Base-by-base conservation (phyloP, 1,140 invertebrate species). In the Cylas formicarius region DNA sequence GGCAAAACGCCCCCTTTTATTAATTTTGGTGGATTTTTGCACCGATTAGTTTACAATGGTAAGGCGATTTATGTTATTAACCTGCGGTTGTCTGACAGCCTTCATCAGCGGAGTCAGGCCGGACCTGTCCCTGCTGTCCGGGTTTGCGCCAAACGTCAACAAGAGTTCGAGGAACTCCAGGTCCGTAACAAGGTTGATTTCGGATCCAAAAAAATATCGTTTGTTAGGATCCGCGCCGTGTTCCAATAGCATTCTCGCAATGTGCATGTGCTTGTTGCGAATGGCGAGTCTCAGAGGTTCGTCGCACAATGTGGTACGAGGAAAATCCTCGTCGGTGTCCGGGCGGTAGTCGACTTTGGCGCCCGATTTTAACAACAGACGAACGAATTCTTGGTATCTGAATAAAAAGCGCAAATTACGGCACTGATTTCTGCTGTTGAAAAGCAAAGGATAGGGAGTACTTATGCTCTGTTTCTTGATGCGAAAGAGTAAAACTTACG, bases 21-120 rank as follows among this genome's bases (percentile, higher is more conserved):
- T n/a, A n/a, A n/a, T n/a, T n/a, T n/a, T n/a, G n/a, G n/a, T n/a
- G n/a, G n/a, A n/a, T n/a, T n/a, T n/a, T n/a, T n/a, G n/a, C n/a
- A n/a, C n/a, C n/a, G n/a, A n/a, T n/a, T n/a, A n/a, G n/a, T n/a
- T n/a, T n/a, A n/a, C n/a, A n/a, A n/a, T n/a, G n/a, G n/a, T n/a
- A n/a, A n/a, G n/a, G n/a, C n/a, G n/a, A n/a, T n/a, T n/a, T n/a
- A n/a, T 39, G 19, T n/a, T 4, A 35, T 43, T 36, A 60, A 84
- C 82, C 70, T 86, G 81, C 9, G 81, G 77, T 50, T 86, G 73
- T 44, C 86, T 70, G 8, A 82, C 81, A 26, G 85, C 85, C 62
- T 87, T 89, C 89, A 94, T 94, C 7, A 94, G 63, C 0, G 88
- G 87, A 0, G 86, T 89, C 2, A 91, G 65, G 5, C 89, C 89